Base-by-base conservation (phyloP, 1,140 invertebrate species). In the Mylabris phalerata region DNA sequence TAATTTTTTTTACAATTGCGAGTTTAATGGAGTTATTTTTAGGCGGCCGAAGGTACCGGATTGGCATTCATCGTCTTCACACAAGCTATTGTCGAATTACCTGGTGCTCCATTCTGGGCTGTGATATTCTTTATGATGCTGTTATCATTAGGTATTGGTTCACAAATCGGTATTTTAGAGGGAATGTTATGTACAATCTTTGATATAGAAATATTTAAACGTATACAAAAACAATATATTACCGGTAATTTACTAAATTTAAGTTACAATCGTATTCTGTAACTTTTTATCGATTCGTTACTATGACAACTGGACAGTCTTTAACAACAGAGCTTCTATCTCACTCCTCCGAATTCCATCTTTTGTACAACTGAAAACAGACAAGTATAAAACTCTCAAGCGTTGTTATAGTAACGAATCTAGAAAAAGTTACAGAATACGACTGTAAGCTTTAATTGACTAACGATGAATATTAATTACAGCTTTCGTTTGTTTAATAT, bases 111-210 rank as follows among this genome's bases (percentile, higher is more conserved):
- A 11, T 92, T 95, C 73, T 95, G 93, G 93, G 88, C 92, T 2
- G 85, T 94, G 57, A 85, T 94, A 39, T 95, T 95, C 81, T 95
- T 95, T 78, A 75, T 93, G 66, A 95, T 95, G 93, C 77, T 96
- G 46, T 76, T 95, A 7, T 90, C 90, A 0, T 79, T 95, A 24
- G 93, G 93, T 3, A 76, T 95, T 9, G 93, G 92, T 41, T 94
- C 92, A 25, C 90, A 95, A 77, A 94, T 95, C 71, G 91, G 92
- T 48, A 91, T 93, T 62, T 80, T 95, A 63, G 92, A 94, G 76
- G 93, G 93, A 24, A 93, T 96, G 82, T 82, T 95, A 24, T 93
- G 91, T 71, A 94, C 92, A 26, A 85, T 96, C 45, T 94, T 95
- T 69, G 93, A 96, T 71, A 90, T 94, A 48, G 88, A 95, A 66